Evolutionary conservation across 1,140 invertebrate genomes (phyloP).

Genomic region (Drosophila gunungcola): DNA sequence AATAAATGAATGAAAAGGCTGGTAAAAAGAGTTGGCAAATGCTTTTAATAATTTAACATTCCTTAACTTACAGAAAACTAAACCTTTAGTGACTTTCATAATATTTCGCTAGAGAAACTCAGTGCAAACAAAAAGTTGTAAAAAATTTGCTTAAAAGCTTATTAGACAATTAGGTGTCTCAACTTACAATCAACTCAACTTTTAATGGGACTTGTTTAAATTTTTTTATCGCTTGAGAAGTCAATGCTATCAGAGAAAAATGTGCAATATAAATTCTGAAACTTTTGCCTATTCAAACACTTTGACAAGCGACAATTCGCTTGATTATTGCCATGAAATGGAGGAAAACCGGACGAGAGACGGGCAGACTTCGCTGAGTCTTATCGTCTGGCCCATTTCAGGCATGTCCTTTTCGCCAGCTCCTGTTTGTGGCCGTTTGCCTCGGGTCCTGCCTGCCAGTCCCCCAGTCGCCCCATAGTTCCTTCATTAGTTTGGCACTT

Average conservation of each 20-base stretch:
- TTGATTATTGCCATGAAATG: slow-evolving; percentile 65
- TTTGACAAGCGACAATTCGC: slow-evolving; percentile 78
- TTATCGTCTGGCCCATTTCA: slow-evolving; percentile 38
- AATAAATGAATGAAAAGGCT: too few species aligned
- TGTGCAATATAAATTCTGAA: slow-evolving; percentile 28
- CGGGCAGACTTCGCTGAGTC: slow-evolving; percentile 23
- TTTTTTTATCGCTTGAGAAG: neutral
- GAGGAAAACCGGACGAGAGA: slow-evolving; percentile 5
- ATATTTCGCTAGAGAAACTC: too few species aligned
- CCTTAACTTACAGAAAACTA: too few species aligned
- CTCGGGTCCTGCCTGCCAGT: neutral
- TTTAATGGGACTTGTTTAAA: too few species aligned
- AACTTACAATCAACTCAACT: too few species aligned
- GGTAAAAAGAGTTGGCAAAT: too few species aligned
- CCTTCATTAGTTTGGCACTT: slow-evolving; percentile 73
- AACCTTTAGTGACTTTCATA: too few species aligned
- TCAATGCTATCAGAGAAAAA: neutral
- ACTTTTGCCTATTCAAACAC: slow-evolving; percentile 64
- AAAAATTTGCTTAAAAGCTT: too few species aligned
- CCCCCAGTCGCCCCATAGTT: slow-evolving; percentile 9
- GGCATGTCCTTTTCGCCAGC: slow-evolving; percentile 19
- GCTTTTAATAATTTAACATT: too few species aligned
- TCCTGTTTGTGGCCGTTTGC: slow-evolving; percentile 3
- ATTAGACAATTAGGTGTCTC: too few species aligned
- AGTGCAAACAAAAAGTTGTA: too few species aligned